Base-by-base conservation (phyloP, 2,113 vertebrate genomes). In the Turnix velox region DNA sequence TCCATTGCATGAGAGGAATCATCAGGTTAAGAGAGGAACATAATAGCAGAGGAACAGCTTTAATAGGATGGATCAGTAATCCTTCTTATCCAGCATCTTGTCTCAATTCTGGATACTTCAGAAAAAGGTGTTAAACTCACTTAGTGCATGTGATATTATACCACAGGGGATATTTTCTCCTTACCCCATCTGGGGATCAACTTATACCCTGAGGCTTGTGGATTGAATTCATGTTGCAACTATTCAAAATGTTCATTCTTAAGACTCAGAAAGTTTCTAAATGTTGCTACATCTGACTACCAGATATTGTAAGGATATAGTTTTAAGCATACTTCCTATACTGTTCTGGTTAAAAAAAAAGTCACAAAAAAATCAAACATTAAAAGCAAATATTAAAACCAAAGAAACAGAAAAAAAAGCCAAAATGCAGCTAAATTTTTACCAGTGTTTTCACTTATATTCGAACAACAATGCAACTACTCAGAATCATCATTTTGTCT, bases 31-130 rank as follows among this genome's bases (percentile, higher is more conserved):
- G 40, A 18, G 37, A 88, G 49, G 37, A 66, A 51, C 33, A 55
- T 23, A 58, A 90, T 3, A 82, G 25, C 46, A 93, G 63, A 90
- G 27, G 27, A 93, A 65, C 33, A 23, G 51, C 68, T 95, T 87
- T 77, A 82, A 40, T 7, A 51, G 40, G 61, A 69, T 31, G 89
- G 52, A 91, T 81, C 88, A 89, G 43, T 83, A 84, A 40, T 48
- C 40, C 30, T 18, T 80, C 6, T 68, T 68, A 76, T 28, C 65
- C 73, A 86, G 52, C 88, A 93, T 69, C 81, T 93, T 94, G 61
- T 88, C 82, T 91, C 57, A 93, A 89, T 87, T 85, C 81, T 58
- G 65, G 67, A 52, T 51, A 40, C 77, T 91, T 95, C 91, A 87
- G 69, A 87, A 30, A 58, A 87, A 96, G 52, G 87, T 78, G 87